These are phyloP conservation scores for Barbus barbus DNA, from an alignment of 2,113 vertebrate genomes.

Conservation along the genomic window DNA sequence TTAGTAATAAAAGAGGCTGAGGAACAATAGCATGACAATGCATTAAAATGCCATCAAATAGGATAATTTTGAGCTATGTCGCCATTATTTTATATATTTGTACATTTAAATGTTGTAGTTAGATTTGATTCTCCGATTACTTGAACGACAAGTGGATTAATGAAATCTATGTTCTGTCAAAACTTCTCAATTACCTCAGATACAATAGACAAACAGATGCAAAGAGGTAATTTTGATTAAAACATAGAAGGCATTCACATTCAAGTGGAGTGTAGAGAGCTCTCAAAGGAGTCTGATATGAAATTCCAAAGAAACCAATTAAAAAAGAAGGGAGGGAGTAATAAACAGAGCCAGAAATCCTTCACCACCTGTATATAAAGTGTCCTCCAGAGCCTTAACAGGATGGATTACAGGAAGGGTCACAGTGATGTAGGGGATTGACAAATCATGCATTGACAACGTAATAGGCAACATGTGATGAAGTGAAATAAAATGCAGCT, in stretches of 20 bases:
- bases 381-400: slow-evolving; percentile 45
- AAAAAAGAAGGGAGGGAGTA: slow-evolving; percentile 38
- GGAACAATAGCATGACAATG: neutral
- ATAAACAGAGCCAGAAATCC: slow-evolving; percentile 37
- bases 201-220: neutral
- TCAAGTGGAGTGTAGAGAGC: neutral
- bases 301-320: slow-evolving; percentile 59
- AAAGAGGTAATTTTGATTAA: slow-evolving; percentile 4
- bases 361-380: slow-evolving; percentile 51
- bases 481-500: neutral
- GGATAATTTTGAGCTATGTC: neutral
- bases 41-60: neutral
- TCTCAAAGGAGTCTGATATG: slow-evolving; percentile 43
- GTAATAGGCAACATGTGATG: neutral
- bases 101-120: neutral
- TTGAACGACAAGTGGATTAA: neutral
- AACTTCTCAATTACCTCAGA: neutral
- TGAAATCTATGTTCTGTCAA: neutral
- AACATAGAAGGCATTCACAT: neutral
- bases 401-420: slow-evolving; percentile 15
- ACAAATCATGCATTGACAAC: slow-evolving; percentile 6
- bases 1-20: neutral
- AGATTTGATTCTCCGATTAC: neutral
- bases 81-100: neutral
- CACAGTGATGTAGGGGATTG: neutral